Evolutionary conservation across 2,797 vertebrate genomes (phyloP).

Genomic region (Liparis tanakae): DNA sequence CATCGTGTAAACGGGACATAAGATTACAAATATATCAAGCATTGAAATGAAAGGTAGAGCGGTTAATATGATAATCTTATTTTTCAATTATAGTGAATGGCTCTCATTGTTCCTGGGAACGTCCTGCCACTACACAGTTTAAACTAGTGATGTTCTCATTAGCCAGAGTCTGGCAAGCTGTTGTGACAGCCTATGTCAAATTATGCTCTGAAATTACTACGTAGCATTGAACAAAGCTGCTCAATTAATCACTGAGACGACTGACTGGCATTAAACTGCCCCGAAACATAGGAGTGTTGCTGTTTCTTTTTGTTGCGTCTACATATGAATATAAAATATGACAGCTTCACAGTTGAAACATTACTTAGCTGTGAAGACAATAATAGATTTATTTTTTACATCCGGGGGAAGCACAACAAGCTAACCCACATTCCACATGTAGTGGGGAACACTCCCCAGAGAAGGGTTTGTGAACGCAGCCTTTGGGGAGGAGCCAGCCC

Average conservation of each 20-base stretch:
- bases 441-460: no score
- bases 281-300: neutral
- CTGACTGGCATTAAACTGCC: constrained; percentile 14
- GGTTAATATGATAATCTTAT: constrained; percentile 12
- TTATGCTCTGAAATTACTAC: constrained; percentile 45
- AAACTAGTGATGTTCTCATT: constrained; percentile 49
- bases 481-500: no score
- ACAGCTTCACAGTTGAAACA: constrained; percentile 7
- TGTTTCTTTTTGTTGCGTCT: neutral
- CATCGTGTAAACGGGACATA: no score
- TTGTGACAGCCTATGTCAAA: constrained; percentile 56
- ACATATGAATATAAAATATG: constrained; percentile 1
- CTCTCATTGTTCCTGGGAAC: constrained; percentile 27
- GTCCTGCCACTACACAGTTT: constrained; percentile 32
- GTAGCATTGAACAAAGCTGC: constrained; percentile 32
- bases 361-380: neutral
- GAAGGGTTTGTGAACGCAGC: no score
- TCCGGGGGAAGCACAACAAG: neutral
- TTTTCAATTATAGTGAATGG: constrained; percentile 21
- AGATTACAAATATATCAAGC: neutral
- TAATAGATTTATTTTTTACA: neutral
- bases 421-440: neutral
- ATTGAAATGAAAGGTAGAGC: neutral
- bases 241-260: constrained; percentile 39
- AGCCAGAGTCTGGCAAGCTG: constrained; percentile 40